Conservation (phyloP, 2,797 vertebrate genomes). For the Cirrhinus molitorella region DNA sequence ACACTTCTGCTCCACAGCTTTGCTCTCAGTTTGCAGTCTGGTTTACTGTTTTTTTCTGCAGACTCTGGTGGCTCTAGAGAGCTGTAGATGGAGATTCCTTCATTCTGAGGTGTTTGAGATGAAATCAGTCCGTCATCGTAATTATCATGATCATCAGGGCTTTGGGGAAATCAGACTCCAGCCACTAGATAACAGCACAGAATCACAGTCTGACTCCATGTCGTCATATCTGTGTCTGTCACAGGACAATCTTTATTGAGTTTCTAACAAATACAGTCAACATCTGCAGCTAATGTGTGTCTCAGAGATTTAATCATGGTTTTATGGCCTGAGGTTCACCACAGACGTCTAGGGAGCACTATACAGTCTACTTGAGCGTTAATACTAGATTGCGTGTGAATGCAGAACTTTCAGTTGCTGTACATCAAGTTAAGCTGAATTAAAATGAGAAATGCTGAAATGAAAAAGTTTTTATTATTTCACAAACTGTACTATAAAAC, state of each 20-base stretch:
- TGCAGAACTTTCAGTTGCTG: no score
- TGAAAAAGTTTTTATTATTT: no score
- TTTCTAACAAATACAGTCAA: background rate
- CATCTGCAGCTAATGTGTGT: slow-evolving; percentile 2
- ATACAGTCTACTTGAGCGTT: background rate
- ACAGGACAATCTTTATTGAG: background rate
- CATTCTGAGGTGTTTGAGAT: background rate
- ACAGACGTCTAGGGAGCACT: background rate
- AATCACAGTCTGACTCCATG: background rate
- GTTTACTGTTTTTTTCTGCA: background rate
- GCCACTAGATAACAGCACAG: background rate
- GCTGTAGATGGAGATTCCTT: background rate
- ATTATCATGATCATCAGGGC: background rate
- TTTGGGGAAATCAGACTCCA: slow-evolving; percentile 6
- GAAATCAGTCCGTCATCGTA: background rate
- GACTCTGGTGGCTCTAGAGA: background rate
- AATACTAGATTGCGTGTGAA: background rate
- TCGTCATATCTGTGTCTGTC: background rate
- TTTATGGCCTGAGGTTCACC: background rate
- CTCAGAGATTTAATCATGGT: background rate
- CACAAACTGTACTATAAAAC: no score
- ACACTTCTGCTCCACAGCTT: slow-evolving; percentile 18
- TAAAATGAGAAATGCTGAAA: no score
- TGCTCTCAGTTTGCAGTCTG: slow-evolving; percentile 42
- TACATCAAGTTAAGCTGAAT: no score